These are phyloP conservation scores for Cathartes aura DNA, from an alignment of 2,113 vertebrate species.

Conservation along the genomic window DNA sequence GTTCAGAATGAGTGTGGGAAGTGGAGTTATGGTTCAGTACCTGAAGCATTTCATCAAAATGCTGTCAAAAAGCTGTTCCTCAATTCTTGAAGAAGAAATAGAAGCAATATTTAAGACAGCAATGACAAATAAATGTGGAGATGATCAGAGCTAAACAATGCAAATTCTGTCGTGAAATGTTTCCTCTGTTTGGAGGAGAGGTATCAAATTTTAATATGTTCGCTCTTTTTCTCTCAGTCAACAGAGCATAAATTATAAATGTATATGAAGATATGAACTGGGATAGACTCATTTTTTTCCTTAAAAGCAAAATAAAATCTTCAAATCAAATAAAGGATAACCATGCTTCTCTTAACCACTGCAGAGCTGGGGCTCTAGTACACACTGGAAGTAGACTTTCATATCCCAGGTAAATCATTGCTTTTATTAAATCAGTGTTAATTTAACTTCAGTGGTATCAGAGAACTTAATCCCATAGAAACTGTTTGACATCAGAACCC, in stretches of 20 bases:
- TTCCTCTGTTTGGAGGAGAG: constrained; percentile 25
- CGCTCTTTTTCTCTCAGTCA: constrained; percentile 43
- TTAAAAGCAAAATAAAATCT: neutral
- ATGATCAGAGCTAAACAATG: constrained; percentile 28
- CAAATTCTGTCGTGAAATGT: constrained; percentile 19
- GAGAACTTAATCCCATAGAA: neutral
- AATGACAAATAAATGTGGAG: constrained; percentile 21
- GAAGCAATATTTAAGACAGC: constrained; percentile 20
- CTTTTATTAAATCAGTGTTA: neutral
- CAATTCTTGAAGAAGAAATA: neutral
- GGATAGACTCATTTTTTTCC: neutral
- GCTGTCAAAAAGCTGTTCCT: constrained; percentile 10
- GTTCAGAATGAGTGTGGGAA: neutral
- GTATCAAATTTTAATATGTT: constrained; percentile 66
- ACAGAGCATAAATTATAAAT: constrained; percentile 49
- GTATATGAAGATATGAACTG: neutral
- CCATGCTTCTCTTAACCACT: neutral
- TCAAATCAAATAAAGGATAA: neutral
- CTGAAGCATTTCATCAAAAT: neutral
- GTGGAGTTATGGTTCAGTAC: neutral
- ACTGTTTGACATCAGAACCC: neutral
- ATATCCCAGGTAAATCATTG: neutral
- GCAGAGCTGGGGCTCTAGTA: neutral
- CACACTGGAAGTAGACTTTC: neutral
- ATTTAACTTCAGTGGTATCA: neutral